Percentiles rank a stretch among this genome's conserved stretches.
These are phyloP conservation scores for Mesorhabditis sp. DNA, from an alignment of 2,888 invertebrate species.

Conservation along the genomic window DNA sequence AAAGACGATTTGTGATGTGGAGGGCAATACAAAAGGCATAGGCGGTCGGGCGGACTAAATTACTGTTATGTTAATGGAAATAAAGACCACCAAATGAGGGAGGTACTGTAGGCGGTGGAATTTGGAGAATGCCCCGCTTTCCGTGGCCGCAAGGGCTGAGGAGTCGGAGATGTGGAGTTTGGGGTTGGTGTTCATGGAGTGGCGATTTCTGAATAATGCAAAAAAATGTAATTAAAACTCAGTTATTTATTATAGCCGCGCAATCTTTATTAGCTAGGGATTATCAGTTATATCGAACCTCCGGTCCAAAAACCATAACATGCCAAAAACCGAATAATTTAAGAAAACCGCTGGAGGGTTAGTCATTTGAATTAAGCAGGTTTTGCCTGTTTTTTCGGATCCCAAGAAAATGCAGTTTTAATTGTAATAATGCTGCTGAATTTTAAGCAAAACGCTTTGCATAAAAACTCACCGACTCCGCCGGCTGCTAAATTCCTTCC, in stretches of 20 bases:
- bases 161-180: slow-evolving; percentile 47
- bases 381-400: no score
- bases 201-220: slow-evolving; percentile 42
- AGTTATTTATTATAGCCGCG: background rate
- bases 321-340: no score
- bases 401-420: no score
- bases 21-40: no score
- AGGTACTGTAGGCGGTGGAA: slow-evolving; percentile 3
- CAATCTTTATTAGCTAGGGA: background rate
- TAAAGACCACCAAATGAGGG: background rate
- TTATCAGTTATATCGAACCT: no score
- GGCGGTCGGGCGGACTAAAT: background rate
- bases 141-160: background rate
- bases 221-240: background rate
- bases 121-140: background rate
- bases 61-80: background rate
- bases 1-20: no score
- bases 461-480: slow-evolving; percentile 30
- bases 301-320: background rate
- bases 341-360: no score
- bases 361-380: no score
- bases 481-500: slow-evolving; percentile 49
- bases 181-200: slow-evolving; percentile 56
- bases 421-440: no score
- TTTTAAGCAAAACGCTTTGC: background rate